Base-by-base conservation (phyloP, 2,797 vertebrate genomes). In the Nannoperca obscura region DNA sequence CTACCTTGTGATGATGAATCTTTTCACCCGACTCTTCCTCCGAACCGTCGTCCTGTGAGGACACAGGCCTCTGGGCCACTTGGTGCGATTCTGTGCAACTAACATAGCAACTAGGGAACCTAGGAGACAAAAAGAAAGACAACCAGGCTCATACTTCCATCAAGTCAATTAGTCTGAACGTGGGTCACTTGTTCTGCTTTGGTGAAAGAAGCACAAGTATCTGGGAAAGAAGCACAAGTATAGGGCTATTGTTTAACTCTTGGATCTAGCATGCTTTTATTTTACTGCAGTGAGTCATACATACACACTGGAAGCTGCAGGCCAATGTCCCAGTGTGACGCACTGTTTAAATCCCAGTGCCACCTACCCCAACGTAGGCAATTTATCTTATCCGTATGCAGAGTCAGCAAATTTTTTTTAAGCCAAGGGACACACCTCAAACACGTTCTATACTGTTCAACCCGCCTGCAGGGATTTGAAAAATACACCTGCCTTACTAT, bases 61-160 rank as follows among this genome's bases (percentile, higher is more conserved):
- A 78, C 57, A 71, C 61, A 1, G 60, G 46, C 71, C 50, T 65
- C 80, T 88, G 87, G 79, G 77, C 67, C 80, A 93, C 92, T 60
- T 84, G 70, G 20, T 80, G 83, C 12, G 49, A 68, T 78, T 94
- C 91, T 4, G 83, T 78, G 74, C 93, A 88, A 73, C 62, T 66
- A 42, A 88, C 92, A 90, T 90, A 76, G 78, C 72, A 80, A 83
- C 81, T 78, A 62, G 53, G 76, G 65, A 68, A 75, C 90, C 93
- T 92, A 49, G 0, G 13, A 71, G 68, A 82, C n/a, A 71, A 65
- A 64, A 62, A 9, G 15, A 75, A 65, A 73, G 30, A 63, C 5
- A 42, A 5, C 44, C 11, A 32, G 19, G 27, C 22, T 60, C n/a
- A 70, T 46, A 54, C 27, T 10, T 72, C 36, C 6, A 60, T 1